Evolutionary conservation across 2,888 invertebrate species (phyloP), one percentile per base, ranked within the genome.

Genomic region (Glaucopsyche alexis): DNA sequence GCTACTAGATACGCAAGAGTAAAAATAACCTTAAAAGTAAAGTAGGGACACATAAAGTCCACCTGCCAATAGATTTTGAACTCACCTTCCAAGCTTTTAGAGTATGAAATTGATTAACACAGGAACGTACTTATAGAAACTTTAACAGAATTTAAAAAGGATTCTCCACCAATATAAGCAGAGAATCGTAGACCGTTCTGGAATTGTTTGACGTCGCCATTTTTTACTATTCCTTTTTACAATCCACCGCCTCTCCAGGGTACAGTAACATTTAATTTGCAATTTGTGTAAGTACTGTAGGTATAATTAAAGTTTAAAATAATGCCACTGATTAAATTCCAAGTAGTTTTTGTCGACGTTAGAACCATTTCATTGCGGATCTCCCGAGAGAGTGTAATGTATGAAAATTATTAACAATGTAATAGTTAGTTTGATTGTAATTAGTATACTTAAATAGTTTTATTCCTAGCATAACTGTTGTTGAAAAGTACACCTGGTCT

Each of bases 261-360:
- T 79, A 80, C 81, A 80, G 81, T 76, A 74, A 74, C 76, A 80
- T 85, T 84, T 86, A 87, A 85, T 87, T 88, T 87, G 86, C 87
- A 87, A 88, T 90, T 88, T 91, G 88, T 91, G 91, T 91, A 89
- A 91, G 90, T 87, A 90, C 86, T 82, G 85, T 29, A 69, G 49
- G 69, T 85, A 90, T 90, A 91, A 93, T 93, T 91, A 92, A 91
- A 89, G 82, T 85, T 83, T 77, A 80, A 83, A 87, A 87, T 86
- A 89, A 89, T 88, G 87, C 87, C 82, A 85, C 82, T 82, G 82
- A 60, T 60, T 60, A 60, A 60, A 60, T 38, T 60, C 13, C 60
- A 5, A 13, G 60, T 38, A 38, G 60, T 60, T 60, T 60, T 55
- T 60, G 6, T 60, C 1, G 11, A 14, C 29, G 19, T 13, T 19